phyloP scores from a whole-genome alignment of 2,113 vertebrate species.

The Albula goreensis region DNA sequence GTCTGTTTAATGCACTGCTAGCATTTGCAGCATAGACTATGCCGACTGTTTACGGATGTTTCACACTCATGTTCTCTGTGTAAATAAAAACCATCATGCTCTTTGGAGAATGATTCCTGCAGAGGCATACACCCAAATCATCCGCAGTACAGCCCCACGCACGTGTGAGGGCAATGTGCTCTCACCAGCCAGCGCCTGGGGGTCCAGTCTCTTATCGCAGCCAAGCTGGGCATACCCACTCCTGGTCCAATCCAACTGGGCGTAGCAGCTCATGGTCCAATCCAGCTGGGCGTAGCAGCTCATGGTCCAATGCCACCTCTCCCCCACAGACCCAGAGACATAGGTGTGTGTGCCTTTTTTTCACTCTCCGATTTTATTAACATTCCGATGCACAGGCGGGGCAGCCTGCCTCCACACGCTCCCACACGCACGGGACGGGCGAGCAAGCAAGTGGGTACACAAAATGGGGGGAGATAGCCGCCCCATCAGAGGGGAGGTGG shows the following conservation, averaged over 20 bases:
- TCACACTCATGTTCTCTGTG: no score
- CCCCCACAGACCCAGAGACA: not conserved
- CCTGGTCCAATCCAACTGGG: no score
- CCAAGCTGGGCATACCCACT: not conserved
- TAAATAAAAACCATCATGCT: not conserved
- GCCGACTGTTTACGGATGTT: no score
- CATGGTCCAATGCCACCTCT: not conserved
- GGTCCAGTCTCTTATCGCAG: not conserved
- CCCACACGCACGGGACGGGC: constrained; percentile 38
- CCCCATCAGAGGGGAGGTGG: constrained; percentile 23
- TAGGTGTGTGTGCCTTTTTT: constrained; percentile 19
- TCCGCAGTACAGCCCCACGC: not conserved
- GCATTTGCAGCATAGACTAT: no score
- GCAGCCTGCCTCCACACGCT: constrained; percentile 37
- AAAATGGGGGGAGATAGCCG: constrained; percentile 6
- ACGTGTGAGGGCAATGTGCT: not conserved
- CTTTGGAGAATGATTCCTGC: not conserved
- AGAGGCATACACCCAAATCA: not conserved
- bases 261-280: no score
- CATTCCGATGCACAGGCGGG: constrained; percentile 59
- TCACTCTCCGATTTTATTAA: constrained; percentile 46
- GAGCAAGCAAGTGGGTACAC: not conserved
- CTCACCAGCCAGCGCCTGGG: not conserved
- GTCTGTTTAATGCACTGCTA: not conserved
- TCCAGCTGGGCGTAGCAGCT: not conserved